Conservation (phyloP, 2,797 vertebrate genomes). For the Rhinatrema bivittatum region DNA sequence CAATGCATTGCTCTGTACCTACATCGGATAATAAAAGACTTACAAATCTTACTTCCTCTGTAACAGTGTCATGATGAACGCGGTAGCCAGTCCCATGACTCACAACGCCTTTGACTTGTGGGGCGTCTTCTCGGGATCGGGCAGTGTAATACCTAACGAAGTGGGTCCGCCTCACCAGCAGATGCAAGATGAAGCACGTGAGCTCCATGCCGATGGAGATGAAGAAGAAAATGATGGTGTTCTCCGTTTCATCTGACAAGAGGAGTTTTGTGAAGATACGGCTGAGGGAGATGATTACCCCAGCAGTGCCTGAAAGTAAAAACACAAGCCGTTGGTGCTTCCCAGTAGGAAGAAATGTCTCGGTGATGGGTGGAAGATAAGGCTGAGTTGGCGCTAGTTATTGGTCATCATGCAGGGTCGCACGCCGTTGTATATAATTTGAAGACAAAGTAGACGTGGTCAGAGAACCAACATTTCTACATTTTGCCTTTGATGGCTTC, state of each 20-base stretch:
- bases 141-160: slow-evolving; percentile 82
- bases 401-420: no score
- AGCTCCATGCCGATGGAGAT: slow-evolving; percentile 87
- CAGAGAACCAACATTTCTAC: no score
- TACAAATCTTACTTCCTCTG: slow-evolving; percentile 86
- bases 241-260: slow-evolving; percentile 77
- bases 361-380: no score
- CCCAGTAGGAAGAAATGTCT: no score
- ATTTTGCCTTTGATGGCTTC: no score
- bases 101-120: slow-evolving; percentile 22
- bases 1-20: no score
- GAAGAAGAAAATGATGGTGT: slow-evolving; percentile 95
- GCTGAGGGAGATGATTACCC: slow-evolving; percentile 91
- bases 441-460: no score
- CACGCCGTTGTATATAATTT: no score
- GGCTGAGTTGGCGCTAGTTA: no score
- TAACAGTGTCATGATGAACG: slow-evolving; percentile 81
- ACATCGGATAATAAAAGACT: slow-evolving; percentile 46
- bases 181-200: slow-evolving; percentile 86
- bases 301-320: slow-evolving; percentile 74
- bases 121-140: slow-evolving; percentile 38
- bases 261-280: slow-evolving; percentile 96
- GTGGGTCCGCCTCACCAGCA: slow-evolving; percentile 78
- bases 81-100: slow-evolving; percentile 63
- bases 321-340: no score